Evolutionary conservation across 1,140 invertebrate species (phyloP).

Genomic region (Rhyacophila brunnea): DNA sequence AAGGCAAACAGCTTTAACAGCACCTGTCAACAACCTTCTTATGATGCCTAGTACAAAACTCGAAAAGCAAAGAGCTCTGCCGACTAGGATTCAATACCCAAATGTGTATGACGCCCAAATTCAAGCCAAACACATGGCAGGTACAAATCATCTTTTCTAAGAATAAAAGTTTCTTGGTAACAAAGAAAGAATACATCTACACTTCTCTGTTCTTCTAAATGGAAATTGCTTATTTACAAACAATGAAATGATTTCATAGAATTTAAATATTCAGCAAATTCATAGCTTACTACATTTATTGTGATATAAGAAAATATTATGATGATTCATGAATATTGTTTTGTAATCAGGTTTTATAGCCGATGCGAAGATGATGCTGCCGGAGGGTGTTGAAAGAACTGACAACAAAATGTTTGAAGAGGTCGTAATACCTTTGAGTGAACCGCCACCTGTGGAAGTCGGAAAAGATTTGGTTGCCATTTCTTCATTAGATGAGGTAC

Average conservation of each 20-base stretch:
- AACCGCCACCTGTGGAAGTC: constrained; percentile 62
- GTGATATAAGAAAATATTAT: too few relatives aligned
- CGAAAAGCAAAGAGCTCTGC: constrained; percentile 43
- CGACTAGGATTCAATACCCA: constrained; percentile 67
- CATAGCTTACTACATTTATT: too few relatives aligned
- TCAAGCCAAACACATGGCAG: constrained; percentile 64
- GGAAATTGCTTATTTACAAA: too few relatives aligned
- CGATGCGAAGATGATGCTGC: constrained; percentile 76
- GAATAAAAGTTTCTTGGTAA: too few relatives aligned
- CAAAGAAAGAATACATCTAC: too few relatives aligned
- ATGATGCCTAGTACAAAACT: constrained; percentile 37
- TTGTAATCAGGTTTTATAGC: constrained; percentile 66
- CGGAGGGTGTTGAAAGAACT: constrained; percentile 71
- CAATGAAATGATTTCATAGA: too few relatives aligned
- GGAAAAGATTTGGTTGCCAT: constrained; percentile 71
- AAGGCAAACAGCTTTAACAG: constrained; percentile 52
- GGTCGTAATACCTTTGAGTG: constrained; percentile 80
- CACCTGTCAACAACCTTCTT: constrained; percentile 39
- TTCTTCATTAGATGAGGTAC: constrained; percentile 74
- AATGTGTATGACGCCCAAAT: constrained; percentile 80
- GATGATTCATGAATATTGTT: too few relatives aligned
- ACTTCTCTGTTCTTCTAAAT: too few relatives aligned
- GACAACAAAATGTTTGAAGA: constrained; percentile 79
- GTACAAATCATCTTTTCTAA: constrained; percentile 38
- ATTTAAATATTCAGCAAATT: too few relatives aligned